phyloP scores from a whole-genome alignment of 2,797 vertebrate genomes.

The Naso thynnoides region DNA sequence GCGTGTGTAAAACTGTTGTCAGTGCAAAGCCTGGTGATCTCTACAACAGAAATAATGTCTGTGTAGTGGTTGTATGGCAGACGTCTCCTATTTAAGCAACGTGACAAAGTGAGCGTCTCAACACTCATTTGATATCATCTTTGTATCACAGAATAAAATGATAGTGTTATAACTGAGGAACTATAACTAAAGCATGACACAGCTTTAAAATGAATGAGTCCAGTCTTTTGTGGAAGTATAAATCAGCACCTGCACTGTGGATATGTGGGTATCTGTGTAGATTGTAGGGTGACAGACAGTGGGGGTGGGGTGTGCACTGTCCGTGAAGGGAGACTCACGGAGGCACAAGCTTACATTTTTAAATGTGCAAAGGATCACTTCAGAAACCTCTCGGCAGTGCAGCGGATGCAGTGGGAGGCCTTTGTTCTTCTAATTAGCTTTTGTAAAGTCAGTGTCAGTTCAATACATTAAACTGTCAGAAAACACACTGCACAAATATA shows the following conservation, averaged over 20 bases:
- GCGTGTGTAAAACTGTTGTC: too few species aligned
- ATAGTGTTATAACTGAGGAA: too few species aligned
- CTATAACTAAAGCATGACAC: too few species aligned
- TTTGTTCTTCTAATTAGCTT: slow-evolving; percentile 39
- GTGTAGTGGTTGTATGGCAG: not conserved
- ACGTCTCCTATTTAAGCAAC: not conserved
- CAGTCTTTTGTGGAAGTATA: not conserved
- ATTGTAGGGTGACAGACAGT: not conserved
- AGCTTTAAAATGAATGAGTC: too few species aligned
- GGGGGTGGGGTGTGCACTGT: not conserved
- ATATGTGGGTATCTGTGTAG: not conserved
- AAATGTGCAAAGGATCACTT: not conserved
- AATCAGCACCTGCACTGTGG: too few species aligned
- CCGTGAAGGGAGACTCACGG: not conserved
- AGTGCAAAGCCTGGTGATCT: too few species aligned
- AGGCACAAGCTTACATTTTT: not conserved
- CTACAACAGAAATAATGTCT: too few species aligned
- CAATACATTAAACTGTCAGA: not conserved
- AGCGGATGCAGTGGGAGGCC: not conserved
- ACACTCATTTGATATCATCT: not conserved
- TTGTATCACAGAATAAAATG: not conserved
- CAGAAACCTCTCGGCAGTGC: not conserved
- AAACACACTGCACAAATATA: slow-evolving; percentile 2
- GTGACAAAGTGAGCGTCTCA: not conserved
- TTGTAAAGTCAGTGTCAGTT: slow-evolving; percentile 20